Evolutionary conservation across 2,888 invertebrate species (phyloP).

Genomic region (Alloscopus bannaensis): DNA sequence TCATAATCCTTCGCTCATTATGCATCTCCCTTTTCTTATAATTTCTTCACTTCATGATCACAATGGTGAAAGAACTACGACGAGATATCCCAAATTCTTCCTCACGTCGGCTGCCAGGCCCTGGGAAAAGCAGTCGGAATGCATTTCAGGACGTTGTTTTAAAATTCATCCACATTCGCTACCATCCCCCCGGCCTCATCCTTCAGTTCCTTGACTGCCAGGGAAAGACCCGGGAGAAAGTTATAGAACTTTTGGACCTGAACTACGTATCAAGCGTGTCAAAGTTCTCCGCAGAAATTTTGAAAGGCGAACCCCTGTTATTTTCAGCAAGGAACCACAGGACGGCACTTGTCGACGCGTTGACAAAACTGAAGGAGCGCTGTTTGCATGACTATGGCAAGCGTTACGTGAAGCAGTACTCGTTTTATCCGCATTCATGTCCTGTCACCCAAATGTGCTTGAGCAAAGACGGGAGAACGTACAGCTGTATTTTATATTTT

Average conservation of each 20-base stretch:
- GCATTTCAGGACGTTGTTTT: constrained; percentile 78
- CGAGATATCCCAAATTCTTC: too few species aligned
- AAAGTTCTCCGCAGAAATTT: constrained; percentile 78
- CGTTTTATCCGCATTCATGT: constrained; percentile 82
- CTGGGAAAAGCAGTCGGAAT: constrained; percentile 34
- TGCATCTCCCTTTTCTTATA: too few species aligned
- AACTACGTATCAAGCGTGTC: constrained; percentile 76
- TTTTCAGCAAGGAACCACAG: constrained; percentile 78
- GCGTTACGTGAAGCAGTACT: constrained; percentile 82
- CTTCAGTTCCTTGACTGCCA: constrained; percentile 80
- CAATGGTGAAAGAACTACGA: too few species aligned
- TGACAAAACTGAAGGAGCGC: constrained; percentile 81
- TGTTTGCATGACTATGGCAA: constrained; percentile 80
- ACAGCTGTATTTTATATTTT: background rate
- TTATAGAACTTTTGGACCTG: constrained; percentile 81
- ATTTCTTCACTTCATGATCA: too few species aligned
- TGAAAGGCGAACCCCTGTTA: constrained; percentile 79
- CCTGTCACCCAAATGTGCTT: constrained; percentile 85
- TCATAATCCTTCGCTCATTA: too few species aligned
- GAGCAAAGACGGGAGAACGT: constrained; percentile 82
- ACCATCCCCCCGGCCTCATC: constrained; percentile 83
- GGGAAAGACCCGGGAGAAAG: constrained; percentile 79
- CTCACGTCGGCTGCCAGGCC: too few species aligned
- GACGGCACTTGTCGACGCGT: constrained; percentile 80
- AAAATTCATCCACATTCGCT: constrained; percentile 82